phyloP scores from a whole-genome alignment of 2,797 vertebrate species.

The Danio kyathit region DNA sequence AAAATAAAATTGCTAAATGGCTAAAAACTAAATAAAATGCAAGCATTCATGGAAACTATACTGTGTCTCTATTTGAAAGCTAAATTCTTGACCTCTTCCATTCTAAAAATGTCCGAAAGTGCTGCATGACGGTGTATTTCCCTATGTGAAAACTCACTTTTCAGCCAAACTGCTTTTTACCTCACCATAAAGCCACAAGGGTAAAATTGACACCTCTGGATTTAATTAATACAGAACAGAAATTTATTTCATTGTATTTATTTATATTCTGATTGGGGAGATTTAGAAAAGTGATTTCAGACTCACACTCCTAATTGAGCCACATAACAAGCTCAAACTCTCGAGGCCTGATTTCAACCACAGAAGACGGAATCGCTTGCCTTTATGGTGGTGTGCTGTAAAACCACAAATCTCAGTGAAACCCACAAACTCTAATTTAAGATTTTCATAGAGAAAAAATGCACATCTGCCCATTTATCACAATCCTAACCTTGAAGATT shows the following conservation, averaged over 20 bases:
- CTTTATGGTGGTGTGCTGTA: conserved; percentile 31
- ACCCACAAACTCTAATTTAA: conserved; percentile 24
- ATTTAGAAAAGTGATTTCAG: conserved; percentile 33
- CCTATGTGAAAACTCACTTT: background rate
- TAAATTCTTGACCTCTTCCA: background rate
- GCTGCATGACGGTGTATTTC: background rate
- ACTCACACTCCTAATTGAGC: conserved; percentile 33
- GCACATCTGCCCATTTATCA: conserved; percentile 8
- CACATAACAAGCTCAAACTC: conserved; percentile 25
- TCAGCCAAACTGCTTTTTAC: conserved; percentile 1
- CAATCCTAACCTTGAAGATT: conserved; percentile 12
- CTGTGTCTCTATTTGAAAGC: background rate
- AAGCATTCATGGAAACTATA: background rate
- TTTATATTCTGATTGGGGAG: conserved; percentile 45
- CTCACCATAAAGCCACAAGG: conserved; percentile 8
- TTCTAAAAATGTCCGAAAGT: conserved; percentile 6
- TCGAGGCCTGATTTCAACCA: conserved; percentile 40
- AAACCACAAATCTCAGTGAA: conserved; percentile 31
- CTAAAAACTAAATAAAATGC: background rate
- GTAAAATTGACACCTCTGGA: conserved; percentile 37
- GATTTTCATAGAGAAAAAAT: conserved; percentile 11
- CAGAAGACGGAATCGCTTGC: conserved; percentile 31
- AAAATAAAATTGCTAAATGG: background rate
- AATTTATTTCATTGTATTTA: conserved; percentile 38
- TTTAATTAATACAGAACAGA: conserved; percentile 10